These are phyloP conservation scores for Polyommatus icarus DNA, from an alignment of 2,888 invertebrate genomes.

Conservation along the genomic window DNA sequence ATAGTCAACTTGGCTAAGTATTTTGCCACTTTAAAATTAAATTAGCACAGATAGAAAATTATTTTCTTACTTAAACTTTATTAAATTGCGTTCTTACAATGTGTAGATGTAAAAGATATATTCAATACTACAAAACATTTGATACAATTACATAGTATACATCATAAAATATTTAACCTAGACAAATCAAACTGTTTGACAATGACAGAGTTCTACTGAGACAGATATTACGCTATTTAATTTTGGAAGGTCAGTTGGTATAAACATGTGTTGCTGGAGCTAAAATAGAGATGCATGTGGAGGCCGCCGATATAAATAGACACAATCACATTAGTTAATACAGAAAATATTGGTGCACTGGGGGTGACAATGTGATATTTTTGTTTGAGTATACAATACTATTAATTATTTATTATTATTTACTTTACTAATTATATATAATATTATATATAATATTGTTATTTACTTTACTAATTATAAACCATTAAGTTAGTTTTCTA, in stretches of 20 bases:
- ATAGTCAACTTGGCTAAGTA: neutral
- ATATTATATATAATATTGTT: no score
- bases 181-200: neutral
- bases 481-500: neutral
- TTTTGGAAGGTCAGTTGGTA: slow-evolving; percentile 5
- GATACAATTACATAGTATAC: no score
- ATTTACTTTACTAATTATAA: neutral
- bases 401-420: neutral
- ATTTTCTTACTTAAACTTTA: no score
- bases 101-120: no score
- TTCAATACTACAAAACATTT: no score
- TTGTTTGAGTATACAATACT: neutral
- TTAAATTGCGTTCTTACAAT: no score
- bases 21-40: neutral
- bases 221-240: neutral
- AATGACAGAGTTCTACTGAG: neutral
- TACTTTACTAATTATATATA: neutral
- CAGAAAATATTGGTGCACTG: slow-evolving; percentile 1
- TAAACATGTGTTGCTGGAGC: slow-evolving; percentile 22
- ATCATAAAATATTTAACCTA: no score
- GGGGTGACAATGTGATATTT: slow-evolving; percentile 5
- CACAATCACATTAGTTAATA: neutral
- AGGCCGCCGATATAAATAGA: slow-evolving; percentile 21
- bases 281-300: slow-evolving; percentile 23
- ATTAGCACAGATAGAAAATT: neutral